phyloP scores from a whole-genome alignment of 2,797 vertebrate genomes.

The Stomatorhinus walkeri region DNA sequence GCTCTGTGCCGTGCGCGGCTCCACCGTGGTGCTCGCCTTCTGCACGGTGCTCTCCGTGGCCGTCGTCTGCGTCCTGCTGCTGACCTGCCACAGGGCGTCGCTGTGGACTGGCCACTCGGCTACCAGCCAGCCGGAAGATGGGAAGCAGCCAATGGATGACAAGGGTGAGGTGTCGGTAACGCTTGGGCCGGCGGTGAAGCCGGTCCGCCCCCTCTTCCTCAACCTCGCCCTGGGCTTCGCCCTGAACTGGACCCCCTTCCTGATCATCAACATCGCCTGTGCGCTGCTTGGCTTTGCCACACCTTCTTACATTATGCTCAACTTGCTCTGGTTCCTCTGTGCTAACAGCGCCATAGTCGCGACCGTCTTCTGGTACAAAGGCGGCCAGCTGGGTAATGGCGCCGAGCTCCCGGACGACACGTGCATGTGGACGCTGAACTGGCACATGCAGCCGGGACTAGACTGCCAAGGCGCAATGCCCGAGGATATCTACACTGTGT shows the following conservation, averaged over 20 bases:
- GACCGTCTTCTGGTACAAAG: constrained; percentile 47
- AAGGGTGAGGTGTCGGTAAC: no score
- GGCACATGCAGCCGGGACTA: constrained; percentile 37
- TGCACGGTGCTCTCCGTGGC: constrained; percentile 20
- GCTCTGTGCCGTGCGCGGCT: constrained; percentile 47
- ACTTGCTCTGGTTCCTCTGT: constrained; percentile 59
- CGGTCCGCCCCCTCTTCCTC: constrained; percentile 40
- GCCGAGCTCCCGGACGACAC: constrained; percentile 43
- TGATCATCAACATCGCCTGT: constrained; percentile 35
- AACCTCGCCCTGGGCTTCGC: constrained; percentile 49
- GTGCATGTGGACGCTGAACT: constrained; percentile 52
- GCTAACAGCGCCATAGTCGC: constrained; percentile 51
- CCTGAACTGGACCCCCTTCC: constrained; percentile 53
- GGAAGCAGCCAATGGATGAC: not conserved
- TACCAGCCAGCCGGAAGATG: not conserved
- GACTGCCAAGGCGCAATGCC: not conserved
- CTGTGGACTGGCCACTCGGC: constrained; percentile 39
- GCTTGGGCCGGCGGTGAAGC: not conserved
- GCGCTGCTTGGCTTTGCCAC: constrained; percentile 30
- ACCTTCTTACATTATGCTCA: constrained; percentile 54
- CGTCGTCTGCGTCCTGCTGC: constrained; percentile 31
- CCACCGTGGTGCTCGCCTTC: constrained; percentile 29
- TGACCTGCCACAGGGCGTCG: constrained; percentile 37
- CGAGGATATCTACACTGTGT: not conserved
- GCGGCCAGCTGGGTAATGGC: constrained; percentile 34